Conservation (phyloP, 2,888 invertebrate genomes). For the Crematogaster levior region DNA sequence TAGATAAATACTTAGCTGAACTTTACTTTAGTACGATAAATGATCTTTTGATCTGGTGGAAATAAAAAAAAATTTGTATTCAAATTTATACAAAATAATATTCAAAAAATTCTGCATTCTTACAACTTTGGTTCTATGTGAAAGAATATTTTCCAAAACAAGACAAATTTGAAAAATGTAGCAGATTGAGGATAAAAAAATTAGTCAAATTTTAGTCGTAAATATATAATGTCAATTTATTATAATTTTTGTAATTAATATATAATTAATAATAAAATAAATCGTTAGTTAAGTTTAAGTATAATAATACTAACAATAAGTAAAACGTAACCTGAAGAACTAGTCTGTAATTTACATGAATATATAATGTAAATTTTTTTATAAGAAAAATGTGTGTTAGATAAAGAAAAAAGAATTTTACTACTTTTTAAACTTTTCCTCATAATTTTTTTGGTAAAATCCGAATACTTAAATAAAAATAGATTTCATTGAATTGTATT, state of each 20-base stretch:
- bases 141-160: conserved; percentile 20
- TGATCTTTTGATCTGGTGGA: background rate
- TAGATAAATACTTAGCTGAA: conserved; percentile 12
- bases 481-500: too few species aligned
- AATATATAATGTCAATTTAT: background rate
- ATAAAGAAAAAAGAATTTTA: too few species aligned
- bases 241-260: background rate
- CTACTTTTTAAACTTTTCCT: too few species aligned
- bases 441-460: too few species aligned
- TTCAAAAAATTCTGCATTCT: background rate
- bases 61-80: background rate
- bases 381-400: too few species aligned
- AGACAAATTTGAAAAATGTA: background rate
- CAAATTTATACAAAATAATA: background rate
- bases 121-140: background rate
- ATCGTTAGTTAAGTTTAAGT: background rate
- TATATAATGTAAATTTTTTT: too few species aligned
- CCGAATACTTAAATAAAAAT: too few species aligned
- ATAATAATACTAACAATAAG: too few species aligned
- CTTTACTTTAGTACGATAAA: background rate
- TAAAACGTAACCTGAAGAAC: too few species aligned
- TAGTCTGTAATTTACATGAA: too few species aligned
- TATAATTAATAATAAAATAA: background rate
- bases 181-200: background rate
- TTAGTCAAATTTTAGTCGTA: background rate